Evolutionary conservation across 2,113 vertebrate species (phyloP), one percentile per base, ranked within the genome.

Genomic region (Thomomys bottae): DNA sequence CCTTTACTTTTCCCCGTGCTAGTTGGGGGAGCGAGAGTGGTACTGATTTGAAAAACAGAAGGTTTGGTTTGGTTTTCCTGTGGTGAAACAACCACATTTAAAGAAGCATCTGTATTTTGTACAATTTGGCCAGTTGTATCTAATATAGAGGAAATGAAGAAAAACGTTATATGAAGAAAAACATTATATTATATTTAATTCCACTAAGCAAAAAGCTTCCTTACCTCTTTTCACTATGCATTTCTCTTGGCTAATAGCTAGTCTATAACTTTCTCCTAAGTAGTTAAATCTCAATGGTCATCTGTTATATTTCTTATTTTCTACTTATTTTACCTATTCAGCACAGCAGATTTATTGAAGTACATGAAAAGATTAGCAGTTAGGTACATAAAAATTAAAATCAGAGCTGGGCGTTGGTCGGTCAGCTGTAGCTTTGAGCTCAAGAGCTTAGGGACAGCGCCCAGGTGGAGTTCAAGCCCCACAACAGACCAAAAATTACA

Each of bases 131-230:
- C 78, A 18, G 0, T 0, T 20, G 4, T 8, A 21, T 34, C 36
- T 23, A 42, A n/a, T 30, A 7, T 0, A 94, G 8, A 96, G 89
- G 10, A 89, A 90, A 87, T 24, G 42, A 95, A 95, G n/a, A 73
- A 82, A 94, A 45, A 57, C 21, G 71, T 72, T 78, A 92, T 57
- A 82, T 23, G 32, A 95, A 95, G n/a, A 73, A 82, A 94, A 45
- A 57, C 21, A 75, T 72, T 78, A 92, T 57, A 82, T 23, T 32
- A 84, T 6, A 45, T 72, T 80, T 42, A 80, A 49, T 45, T 82
- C 45, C 28, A 70, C 36, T 78, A 82, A 75, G 32, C 70, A 38
- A 87, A 40, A 83, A 86, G 20, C 14, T 54, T 7, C 86, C 45
- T 89, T 64, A 83, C 42, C 71, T 61, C 32, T 93, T 78, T 86